These are phyloP conservation scores for Campoletis sonorensis DNA, from an alignment of 1,140 invertebrate species.

Conservation along the genomic window DNA sequence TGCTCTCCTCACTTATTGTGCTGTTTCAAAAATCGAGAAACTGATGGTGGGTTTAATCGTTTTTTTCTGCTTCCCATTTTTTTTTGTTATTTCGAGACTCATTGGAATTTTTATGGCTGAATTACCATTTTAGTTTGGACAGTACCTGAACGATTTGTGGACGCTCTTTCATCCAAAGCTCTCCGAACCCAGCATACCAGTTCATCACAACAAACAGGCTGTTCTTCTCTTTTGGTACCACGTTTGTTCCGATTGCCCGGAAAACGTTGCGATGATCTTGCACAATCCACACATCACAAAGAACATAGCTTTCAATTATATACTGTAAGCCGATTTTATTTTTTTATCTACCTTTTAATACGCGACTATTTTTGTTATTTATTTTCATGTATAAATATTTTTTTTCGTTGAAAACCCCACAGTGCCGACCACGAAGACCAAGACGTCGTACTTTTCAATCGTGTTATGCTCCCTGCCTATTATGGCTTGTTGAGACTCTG, in stretches of 20 bases:
- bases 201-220: slow-evolving; percentile 97
- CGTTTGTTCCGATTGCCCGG: slow-evolving; percentile 92
- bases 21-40: slow-evolving; percentile 92
- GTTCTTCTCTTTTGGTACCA: slow-evolving; percentile 95
- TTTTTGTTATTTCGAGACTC: not conserved
- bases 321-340: slow-evolving; percentile 84
- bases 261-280: slow-evolving; percentile 92
- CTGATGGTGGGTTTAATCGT: slow-evolving; percentile 85
- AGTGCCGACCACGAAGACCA: slow-evolving; percentile 97
- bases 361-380: not conserved
- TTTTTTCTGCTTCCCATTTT: not conserved
- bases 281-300: slow-evolving; percentile 90
- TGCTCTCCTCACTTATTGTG: slow-evolving; percentile 92
- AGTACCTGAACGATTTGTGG: slow-evolving; percentile 94
- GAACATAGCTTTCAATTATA: slow-evolving; percentile 98
- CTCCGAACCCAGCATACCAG: slow-evolving; percentile 95
- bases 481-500: slow-evolving; percentile 93
- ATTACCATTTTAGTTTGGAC: slow-evolving; percentile 81
- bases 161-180: slow-evolving; percentile 95
- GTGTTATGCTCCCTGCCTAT: slow-evolving; percentile 95
- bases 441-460: slow-evolving; percentile 94
- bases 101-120: not conserved
- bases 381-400: slow-evolving; percentile 37
- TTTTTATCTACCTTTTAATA: no score
- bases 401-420: slow-evolving; percentile 46